These are phyloP conservation scores for Paratrypauchen microcephalus DNA, from an alignment of 2,797 vertebrate species.

Conservation along the genomic window DNA sequence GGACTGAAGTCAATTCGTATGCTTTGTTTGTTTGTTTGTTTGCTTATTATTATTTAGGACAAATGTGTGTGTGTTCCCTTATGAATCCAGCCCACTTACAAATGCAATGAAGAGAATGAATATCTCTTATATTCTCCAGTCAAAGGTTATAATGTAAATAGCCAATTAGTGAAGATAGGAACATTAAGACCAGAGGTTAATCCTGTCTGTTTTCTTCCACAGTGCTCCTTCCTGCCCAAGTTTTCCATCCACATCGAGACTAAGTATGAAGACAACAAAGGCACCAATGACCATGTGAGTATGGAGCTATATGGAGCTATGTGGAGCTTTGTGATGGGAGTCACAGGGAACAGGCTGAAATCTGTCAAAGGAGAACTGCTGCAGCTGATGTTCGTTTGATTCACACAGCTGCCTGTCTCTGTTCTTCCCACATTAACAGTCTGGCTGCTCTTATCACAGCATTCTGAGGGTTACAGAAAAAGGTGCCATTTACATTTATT, in stretches of 20 bases:
- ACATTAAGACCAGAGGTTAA: not conserved
- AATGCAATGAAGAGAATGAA: not conserved
- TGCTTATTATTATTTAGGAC: not conserved
- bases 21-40: not conserved
- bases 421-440: constrained; percentile 1
- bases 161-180: not conserved
- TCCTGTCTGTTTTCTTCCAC: constrained; percentile 44
- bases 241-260: constrained; percentile 98
- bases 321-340: not conserved
- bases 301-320: constrained; percentile 1
- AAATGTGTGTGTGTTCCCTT: not conserved
- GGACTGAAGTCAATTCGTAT: not conserved
- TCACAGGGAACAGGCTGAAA: constrained; percentile 6
- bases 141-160: not conserved
- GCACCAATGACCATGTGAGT: constrained; percentile 90
- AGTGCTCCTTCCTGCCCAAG: constrained; percentile 96
- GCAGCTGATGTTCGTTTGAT: constrained; percentile 8
- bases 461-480: constrained; percentile 5
- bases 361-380: constrained; percentile 13
- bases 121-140: not conserved
- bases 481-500: constrained; percentile 6
- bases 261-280: constrained; percentile 84
- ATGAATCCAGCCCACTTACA: not conserved
- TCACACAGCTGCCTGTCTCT: constrained; percentile 9
- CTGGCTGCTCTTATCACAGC: constrained; percentile 9